Conservation (phyloP, 2,888 invertebrate species). For the Lingula anatina region DNA sequence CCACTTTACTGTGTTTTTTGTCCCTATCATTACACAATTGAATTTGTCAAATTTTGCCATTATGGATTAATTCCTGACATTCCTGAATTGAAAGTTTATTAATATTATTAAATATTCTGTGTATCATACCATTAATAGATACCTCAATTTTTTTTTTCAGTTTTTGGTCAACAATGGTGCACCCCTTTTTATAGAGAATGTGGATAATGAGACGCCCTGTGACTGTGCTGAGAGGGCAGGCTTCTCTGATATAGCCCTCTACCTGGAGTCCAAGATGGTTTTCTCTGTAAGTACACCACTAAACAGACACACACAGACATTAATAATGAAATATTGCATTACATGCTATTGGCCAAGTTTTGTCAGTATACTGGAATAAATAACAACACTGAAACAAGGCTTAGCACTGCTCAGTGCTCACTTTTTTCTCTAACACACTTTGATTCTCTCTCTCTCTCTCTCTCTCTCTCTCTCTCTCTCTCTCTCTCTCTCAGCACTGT, state of each 20-base stretch:
- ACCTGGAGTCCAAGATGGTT: slow-evolving; percentile 66
- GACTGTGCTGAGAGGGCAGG: slow-evolving; percentile 62
- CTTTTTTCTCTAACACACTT: no score
- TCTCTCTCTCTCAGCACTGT: no score
- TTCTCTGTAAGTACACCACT: slow-evolving; percentile 56
- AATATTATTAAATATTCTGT: no score
- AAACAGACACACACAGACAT: neutral
- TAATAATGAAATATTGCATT: neutral
- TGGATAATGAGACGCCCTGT: slow-evolving; percentile 62
- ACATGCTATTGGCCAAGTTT: neutral
- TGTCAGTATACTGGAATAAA: neutral
- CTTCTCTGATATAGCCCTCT: slow-evolving; percentile 61
- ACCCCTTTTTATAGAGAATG: slow-evolving; percentile 62
- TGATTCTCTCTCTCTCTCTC: no score
- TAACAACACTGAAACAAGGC: neutral
- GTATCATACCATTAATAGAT: no score
- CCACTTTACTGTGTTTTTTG: no score
- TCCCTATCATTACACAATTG: no score
- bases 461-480: no score
- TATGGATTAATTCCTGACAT: no score
- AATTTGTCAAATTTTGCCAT: no score
- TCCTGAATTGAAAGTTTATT: no score
- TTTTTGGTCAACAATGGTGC: slow-evolving; percentile 60
- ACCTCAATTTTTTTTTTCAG: slow-evolving; percentile 27
- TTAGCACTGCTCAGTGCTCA: no score